A percentile compares a stretch with the other conserved stretches of the same genome.
Evolutionary conservation across 92 coral and sea anemone genomes (phyloP).

Genomic region (Umimayanthus chanpuru): DNA sequence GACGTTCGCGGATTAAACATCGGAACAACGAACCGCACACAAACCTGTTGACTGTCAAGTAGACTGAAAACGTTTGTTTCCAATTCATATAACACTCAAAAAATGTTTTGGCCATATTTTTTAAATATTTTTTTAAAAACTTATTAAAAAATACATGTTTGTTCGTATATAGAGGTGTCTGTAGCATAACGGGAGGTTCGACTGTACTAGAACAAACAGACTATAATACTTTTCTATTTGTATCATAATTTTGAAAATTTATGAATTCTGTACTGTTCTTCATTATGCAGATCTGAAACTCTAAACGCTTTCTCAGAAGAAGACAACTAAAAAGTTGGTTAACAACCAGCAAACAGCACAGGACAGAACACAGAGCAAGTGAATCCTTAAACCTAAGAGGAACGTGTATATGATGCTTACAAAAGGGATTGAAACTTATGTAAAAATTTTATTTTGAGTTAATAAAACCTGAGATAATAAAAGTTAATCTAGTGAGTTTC

Average conservation of each 20-base stretch:
- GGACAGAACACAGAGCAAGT: not conserved
- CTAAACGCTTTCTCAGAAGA: not conserved
- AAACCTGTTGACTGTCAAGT: too few species aligned
- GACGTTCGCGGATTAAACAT: too few species aligned
- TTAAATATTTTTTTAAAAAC: too few species aligned
- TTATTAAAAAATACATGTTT: too few species aligned
- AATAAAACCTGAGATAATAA: not conserved
- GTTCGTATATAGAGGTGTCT: too few species aligned
- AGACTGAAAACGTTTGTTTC: too few species aligned
- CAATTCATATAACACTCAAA: too few species aligned
- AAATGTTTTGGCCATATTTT: too few species aligned
- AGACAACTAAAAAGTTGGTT: not conserved
- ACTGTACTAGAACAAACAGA: too few species aligned
- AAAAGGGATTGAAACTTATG: not conserved
- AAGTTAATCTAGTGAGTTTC: not conserved
- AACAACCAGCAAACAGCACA: too few species aligned
- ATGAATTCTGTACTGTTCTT: not conserved
- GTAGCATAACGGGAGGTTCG: too few species aligned
- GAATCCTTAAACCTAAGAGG: not conserved
- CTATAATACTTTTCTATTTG: not conserved
- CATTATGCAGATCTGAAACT: not conserved
- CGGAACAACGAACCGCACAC: too few species aligned
- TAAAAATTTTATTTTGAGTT: conserved; percentile 9
- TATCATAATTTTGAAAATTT: not conserved
- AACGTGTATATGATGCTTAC: not conserved